phyloP scores from a whole-genome alignment of 1,140 invertebrate species.

The Trachymyrmex cornetzi region DNA sequence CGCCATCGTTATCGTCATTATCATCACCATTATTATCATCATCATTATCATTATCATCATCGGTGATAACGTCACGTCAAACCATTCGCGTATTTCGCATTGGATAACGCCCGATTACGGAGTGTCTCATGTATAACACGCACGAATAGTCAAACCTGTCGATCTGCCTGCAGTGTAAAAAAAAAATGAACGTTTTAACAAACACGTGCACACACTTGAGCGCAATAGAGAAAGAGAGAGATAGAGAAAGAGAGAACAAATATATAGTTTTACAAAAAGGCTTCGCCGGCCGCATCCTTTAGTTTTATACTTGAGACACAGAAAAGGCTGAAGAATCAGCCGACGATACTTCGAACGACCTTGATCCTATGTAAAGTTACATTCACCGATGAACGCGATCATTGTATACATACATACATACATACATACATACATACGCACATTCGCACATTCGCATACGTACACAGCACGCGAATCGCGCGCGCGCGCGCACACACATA shows the following conservation, averaged over 20 bases:
- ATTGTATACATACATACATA: constrained; percentile 43
- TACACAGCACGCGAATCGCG: not conserved
- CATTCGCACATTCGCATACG: not conserved
- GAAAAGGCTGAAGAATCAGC: constrained; percentile 69
- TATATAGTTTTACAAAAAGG: constrained; percentile 76
- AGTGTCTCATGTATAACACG: constrained; percentile 76
- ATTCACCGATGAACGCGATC: constrained; percentile 57
- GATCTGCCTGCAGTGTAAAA: constrained; percentile 57
- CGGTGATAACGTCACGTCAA: constrained; percentile 60
- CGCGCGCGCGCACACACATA: not conserved
- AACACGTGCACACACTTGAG: constrained; percentile 67
- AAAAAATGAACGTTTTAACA: constrained; percentile 52
- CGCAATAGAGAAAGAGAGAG: constrained; percentile 72
- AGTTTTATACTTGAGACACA: constrained; percentile 76
- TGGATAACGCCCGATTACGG: constrained; percentile 57
- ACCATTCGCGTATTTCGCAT: constrained; percentile 37
- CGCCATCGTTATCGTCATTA: not conserved
- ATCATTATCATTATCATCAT: constrained; percentile 60
- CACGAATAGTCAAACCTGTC: constrained; percentile 70
- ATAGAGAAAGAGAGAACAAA: constrained; percentile 61
- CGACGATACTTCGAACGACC: constrained; percentile 57
- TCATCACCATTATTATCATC: not conserved
- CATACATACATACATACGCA: not conserved
- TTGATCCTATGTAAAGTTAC: constrained; percentile 59
- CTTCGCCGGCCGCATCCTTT: constrained; percentile 67